Evolutionary conservation across 1,140 invertebrate species (phyloP).

Genomic region (Chelonus insularis): DNA sequence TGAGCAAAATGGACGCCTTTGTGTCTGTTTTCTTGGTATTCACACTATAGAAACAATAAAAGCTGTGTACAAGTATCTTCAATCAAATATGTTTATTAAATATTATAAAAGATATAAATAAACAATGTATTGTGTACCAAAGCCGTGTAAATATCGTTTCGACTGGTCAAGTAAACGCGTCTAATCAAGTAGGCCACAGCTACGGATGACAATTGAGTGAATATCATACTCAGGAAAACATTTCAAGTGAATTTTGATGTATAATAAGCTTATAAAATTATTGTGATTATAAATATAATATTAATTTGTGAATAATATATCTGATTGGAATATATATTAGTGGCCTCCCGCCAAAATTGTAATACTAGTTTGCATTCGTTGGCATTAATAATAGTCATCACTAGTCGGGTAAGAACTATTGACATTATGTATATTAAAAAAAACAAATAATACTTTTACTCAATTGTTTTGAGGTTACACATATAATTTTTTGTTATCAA

Average conservation of each 20-base stretch:
- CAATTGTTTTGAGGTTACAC: too few relatives aligned
- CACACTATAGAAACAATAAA: conserved; percentile 53
- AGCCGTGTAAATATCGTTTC: conserved; percentile 26
- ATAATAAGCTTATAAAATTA: not conserved
- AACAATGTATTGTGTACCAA: conserved; percentile 32
- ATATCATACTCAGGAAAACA: conserved; percentile 11
- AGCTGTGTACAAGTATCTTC: not conserved
- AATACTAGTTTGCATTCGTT: not conserved
- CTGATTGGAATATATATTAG: not conserved
- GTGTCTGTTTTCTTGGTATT: conserved; percentile 60
- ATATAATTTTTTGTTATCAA: too few relatives aligned
- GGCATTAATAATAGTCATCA: conserved; percentile 12
- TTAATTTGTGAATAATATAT: not conserved
- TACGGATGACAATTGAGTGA: conserved; percentile 50
- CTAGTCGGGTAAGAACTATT: conserved; percentile 17
- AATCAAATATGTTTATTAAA: conserved; percentile 38
- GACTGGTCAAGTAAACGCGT: conserved; percentile 38
- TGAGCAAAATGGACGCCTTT: conserved; percentile 62
- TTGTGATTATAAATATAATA: not conserved
- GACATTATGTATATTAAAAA: conserved; percentile 2
- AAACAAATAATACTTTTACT: not conserved
- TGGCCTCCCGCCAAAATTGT: conserved; percentile 26
- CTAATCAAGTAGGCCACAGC: conserved; percentile 56
- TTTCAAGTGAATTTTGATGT: not conserved
- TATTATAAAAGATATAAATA: conserved; percentile 38